Conservation (phyloP, 2,888 invertebrate species). For the Lysandra bellargus region DNA sequence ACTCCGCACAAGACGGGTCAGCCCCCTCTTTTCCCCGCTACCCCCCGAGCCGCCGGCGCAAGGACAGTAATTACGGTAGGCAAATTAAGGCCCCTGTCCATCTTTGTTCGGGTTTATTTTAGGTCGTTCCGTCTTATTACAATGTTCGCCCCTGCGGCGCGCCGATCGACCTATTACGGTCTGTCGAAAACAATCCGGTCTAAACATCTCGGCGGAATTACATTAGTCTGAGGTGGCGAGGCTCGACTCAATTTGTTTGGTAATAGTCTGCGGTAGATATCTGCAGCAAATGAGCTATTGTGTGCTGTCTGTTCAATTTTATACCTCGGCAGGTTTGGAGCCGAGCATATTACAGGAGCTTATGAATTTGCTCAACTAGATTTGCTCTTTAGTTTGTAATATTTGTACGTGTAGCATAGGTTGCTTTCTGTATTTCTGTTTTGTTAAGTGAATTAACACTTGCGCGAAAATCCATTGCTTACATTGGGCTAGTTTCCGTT, state of each 20-base stretch:
- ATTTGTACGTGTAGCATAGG: neutral
- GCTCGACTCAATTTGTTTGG: constrained; percentile 81
- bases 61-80: constrained; percentile 82
- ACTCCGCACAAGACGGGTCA: constrained; percentile 75
- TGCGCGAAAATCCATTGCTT: neutral
- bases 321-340: constrained; percentile 47
- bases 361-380: neutral
- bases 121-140: constrained; percentile 79
- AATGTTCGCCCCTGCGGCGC: constrained; percentile 80
- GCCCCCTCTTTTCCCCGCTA: constrained; percentile 49
- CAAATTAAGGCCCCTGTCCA: constrained; percentile 79
- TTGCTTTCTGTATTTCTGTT: neutral
- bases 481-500: neutral
- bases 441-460: neutral
- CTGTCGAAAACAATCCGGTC: constrained; percentile 81
- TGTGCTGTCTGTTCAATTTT: constrained; percentile 70
- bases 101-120: constrained; percentile 78
- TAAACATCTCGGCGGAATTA: constrained; percentile 80
- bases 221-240: constrained; percentile 81
- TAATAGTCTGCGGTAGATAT: constrained; percentile 76
- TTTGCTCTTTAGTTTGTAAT: neutral
- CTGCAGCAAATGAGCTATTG: constrained; percentile 79
- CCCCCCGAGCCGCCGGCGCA: constrained; percentile 68
- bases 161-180: constrained; percentile 80
- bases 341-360: constrained; percentile 18